A percentile compares a stretch with the other conserved stretches of the same genome.
These are phyloP conservation scores for Lepus townsendii DNA, from an alignment of 2,797 vertebrate species.

Conservation along the genomic window DNA sequence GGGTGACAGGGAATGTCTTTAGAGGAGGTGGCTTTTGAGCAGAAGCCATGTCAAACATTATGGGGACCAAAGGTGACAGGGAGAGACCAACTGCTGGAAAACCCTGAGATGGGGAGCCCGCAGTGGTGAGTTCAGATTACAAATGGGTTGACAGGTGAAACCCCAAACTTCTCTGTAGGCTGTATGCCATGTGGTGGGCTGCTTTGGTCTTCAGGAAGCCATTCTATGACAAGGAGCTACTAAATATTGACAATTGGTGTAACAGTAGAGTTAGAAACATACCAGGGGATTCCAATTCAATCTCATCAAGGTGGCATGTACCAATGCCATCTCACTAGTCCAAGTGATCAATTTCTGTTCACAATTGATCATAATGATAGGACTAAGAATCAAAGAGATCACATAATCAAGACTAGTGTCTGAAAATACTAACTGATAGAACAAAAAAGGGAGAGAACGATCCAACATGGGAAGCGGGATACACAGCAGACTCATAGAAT, in stretches of 20 bases:
- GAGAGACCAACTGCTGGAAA: not conserved
- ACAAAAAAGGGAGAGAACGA: too few species aligned
- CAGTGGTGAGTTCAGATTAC: not conserved
- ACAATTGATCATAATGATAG: too few species aligned
- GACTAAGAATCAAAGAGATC: too few species aligned
- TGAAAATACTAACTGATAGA: too few species aligned
- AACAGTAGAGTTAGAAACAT: too few species aligned
- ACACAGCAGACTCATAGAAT: too few species aligned
- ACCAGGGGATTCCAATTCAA: too few species aligned
- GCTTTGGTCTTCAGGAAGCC: not conserved
- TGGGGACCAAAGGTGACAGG: not conserved
- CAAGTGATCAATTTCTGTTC: too few species aligned
- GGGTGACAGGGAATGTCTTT: not conserved
- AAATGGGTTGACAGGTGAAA: not conserved
- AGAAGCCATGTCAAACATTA: not conserved
- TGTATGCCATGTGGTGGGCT: not conserved
- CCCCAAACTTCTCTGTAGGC: not conserved
- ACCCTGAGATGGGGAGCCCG: not conserved
- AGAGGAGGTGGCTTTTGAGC: not conserved
- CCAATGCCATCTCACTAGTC: too few species aligned
- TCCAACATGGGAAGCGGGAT: too few species aligned
- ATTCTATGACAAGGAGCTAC: not conserved
- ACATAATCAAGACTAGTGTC: too few species aligned
- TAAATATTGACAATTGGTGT: not conserved
- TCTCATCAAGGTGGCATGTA: too few species aligned